Evolutionary conservation across 1,140 invertebrate genomes (phyloP), one percentile per base, ranked within the genome.

Genomic region (Dendroctonus valens): DNA sequence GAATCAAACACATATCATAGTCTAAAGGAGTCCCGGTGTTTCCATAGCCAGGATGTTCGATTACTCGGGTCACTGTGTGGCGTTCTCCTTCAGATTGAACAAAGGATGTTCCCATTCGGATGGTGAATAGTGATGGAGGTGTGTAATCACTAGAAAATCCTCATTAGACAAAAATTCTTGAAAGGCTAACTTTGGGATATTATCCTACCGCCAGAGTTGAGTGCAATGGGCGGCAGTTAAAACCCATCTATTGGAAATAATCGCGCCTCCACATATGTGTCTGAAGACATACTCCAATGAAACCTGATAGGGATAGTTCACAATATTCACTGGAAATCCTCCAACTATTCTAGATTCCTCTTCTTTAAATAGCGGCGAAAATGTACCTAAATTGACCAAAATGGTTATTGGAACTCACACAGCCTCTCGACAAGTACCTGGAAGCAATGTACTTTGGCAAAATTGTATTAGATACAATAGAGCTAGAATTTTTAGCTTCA

Each of bases 191-290:
- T 48, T 48, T 14, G 46, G 46, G n/a, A 48, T 48, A 14, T 48
- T 48, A 3, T n/a, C 46, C 1, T 48, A 48, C 46, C 46, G 46
- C 14, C 46, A 48, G 46, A 11, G 14, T 14, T 55, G 26, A 5
- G 61, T 63, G 40, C 63, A 65, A 51, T 65, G 63, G 7, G 63
- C 63, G 41, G 63, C 63, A n/a, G 54, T 65, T 2, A 65, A 6
- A 26, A 51, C 54, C 7, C 41, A 49, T 7, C 49, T 65, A 9
- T 53, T 41, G 50, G 42, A 50, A 26, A 65, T 37, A 12, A 65
- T 65, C 9, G 63, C n/a, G 0, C 44, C 63, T 5, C 63, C 63
- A 48, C 63, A 65, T 41, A 65, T 65, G 44, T 65, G 63, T 8
- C 63, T 53, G 6, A 41, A 48, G 5, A 44, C 37, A 15, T 57